Base-by-base conservation (phyloP, 2,888 invertebrate species). In the Andrena bicolor region DNA sequence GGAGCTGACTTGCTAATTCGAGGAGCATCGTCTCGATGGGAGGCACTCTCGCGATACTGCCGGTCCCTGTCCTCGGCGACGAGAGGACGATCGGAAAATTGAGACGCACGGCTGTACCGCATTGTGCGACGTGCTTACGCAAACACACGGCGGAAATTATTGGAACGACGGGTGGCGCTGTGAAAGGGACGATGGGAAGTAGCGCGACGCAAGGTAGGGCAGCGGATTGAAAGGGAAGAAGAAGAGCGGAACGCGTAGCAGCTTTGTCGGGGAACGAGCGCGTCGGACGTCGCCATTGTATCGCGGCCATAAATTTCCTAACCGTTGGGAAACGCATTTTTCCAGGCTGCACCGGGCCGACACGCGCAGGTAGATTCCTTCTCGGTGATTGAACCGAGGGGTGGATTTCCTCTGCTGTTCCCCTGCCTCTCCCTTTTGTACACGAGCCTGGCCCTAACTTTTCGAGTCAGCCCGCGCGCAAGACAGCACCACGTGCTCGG, bases 261-360 rank as follows among this genome's bases (percentile, higher is more conserved):
- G 80, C 79, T 86, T 88, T 89, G 84, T 88, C 79, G 82, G 60
- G 76, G 76, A 80, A 82, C 77, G 80, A 76, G 76, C 76, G 85
- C 86, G 77, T 86, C 87, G 86, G 80, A 76, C 85, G 85, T 69
- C 75, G 86, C 86, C 87, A 92, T 92, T 92, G 92, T 92, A 88
- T 90, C 84, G 80, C 82, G 80, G 76, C 90, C 90, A 92, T 92
- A 92, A 92, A 92, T 92, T 92, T 90, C 87, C 88, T 88, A 86
- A 88, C 89, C 91, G 89, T 89, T 91, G 91, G 91, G 91, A 92
- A 92, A 92, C 91, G 89, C 90, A 91, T 91, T 92, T 92, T 91
- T 92, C 91, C 92, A 84, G 85, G 74, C 81, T 76, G 83, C 90
- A 90, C 86, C 87, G 81, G 87, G 87, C 84, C 69, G 56, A 78